A percentile compares a stretch with the other conserved stretches of the same genome.
phyloP scores from a whole-genome alignment of 2,888 invertebrate species.

The Luffia ferchaultella region DNA sequence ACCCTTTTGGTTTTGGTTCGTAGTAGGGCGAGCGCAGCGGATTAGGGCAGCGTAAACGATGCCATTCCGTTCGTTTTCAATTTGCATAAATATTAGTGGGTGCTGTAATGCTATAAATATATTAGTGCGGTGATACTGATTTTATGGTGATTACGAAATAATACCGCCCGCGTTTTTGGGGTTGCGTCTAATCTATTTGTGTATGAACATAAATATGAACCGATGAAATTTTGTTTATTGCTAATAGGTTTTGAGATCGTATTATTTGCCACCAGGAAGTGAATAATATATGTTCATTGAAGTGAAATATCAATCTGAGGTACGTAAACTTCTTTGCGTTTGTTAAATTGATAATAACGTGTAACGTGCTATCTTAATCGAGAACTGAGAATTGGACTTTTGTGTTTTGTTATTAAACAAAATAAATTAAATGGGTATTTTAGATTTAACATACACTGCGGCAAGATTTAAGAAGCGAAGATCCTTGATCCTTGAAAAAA shows the following conservation, averaged over 20 bases:
- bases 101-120: slow-evolving; percentile 60
- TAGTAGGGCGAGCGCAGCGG: slow-evolving; percentile 14
- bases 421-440: no score
- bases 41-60: slow-evolving; percentile 54
- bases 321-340: no score
- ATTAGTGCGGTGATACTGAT: slow-evolving; percentile 62
- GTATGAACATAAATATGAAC: neutral
- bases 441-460: no score
- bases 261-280: slow-evolving; percentile 20
- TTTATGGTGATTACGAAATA: slow-evolving; percentile 64
- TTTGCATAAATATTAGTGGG: slow-evolving; percentile 66
- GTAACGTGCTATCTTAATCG: no score
- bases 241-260: slow-evolving; percentile 15
- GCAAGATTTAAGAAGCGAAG: no score
- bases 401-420: no score
- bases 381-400: no score
- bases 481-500: no score
- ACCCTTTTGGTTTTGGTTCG: neutral
- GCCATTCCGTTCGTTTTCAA: slow-evolving; percentile 60
- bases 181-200: slow-evolving; percentile 17
- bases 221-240: neutral
- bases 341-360: no score
- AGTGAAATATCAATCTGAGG: no score
- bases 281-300: no score
- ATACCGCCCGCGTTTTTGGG: slow-evolving; percentile 35